phyloP scores from a whole-genome alignment of 2,113 vertebrate genomes.

The Carlito syrichta region DNA sequence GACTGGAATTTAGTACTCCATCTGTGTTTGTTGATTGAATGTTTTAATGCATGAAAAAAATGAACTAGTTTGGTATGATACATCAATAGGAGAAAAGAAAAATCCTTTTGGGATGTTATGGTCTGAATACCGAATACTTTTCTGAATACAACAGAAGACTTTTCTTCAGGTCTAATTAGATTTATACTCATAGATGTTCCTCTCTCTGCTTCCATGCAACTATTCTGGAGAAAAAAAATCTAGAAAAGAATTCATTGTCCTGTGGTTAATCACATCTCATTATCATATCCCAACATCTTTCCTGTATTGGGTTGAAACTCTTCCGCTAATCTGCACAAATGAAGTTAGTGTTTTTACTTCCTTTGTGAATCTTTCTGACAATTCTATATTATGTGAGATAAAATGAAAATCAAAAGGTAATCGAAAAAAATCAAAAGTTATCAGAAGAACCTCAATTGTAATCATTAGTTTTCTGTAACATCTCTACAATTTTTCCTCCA shows the following conservation, averaged over 20 bases:
- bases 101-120: neutral
- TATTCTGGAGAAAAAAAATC: neutral
- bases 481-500: neutral
- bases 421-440: neutral
- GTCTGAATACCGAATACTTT: neutral
- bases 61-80: neutral
- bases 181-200: neutral
- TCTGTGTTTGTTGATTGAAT: neutral
- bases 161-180: neutral
- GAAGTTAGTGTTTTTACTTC: neutral
- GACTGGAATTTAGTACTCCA: neutral
- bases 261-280: neutral
- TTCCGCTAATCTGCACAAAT: neutral
- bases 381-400: neutral
- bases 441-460: neutral
- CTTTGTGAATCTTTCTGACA: neutral
- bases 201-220: neutral
- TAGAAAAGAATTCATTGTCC: neutral
- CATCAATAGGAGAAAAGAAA: neutral
- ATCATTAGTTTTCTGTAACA: neutral
- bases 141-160: neutral
- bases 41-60: neutral
- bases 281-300: neutral
- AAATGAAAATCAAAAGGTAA: slow-evolving; percentile 15
- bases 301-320: neutral